Conservation (phyloP, 1,140 invertebrate species). For the Hypothenemus hampei region DNA sequence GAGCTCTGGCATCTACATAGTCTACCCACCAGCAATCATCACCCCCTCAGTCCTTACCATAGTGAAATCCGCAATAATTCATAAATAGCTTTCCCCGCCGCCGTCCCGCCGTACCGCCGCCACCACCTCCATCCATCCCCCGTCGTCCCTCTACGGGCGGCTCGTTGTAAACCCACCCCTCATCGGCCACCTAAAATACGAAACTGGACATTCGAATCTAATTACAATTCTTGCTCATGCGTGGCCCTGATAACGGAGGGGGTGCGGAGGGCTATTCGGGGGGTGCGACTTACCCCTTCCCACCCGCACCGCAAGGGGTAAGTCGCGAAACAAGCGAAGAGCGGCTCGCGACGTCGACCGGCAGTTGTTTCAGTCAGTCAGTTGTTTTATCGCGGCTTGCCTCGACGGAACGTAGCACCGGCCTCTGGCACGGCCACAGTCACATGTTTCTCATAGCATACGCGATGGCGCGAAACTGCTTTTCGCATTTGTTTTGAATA, state of each 20-base stretch:
- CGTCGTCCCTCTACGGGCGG: slow-evolving; percentile 19
- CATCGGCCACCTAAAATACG: slow-evolving; percentile 40
- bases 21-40: background rate
- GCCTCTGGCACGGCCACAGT: slow-evolving; percentile 1
- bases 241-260: slow-evolving; percentile 32
- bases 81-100: slow-evolving; percentile 11
- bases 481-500: slow-evolving; percentile 3
- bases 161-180: slow-evolving; percentile 26
- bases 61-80: slow-evolving; percentile 25
- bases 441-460: slow-evolving; percentile 18
- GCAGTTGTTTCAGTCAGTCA: slow-evolving; percentile 25
- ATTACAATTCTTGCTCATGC: slow-evolving; percentile 48
- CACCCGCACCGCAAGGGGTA: slow-evolving; percentile 24
- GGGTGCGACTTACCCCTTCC: slow-evolving; percentile 27
- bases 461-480: slow-evolving; percentile 20
- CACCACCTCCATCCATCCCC: slow-evolving; percentile 5
- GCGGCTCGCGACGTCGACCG: slow-evolving; percentile 24
- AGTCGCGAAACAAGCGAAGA: slow-evolving; percentile 26
- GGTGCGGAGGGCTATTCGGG: slow-evolving; percentile 4
- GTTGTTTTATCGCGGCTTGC: slow-evolving; percentile 23
- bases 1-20: background rate
- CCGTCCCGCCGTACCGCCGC: slow-evolving; percentile 13
- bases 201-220: slow-evolving; percentile 48
- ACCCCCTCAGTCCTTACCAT: slow-evolving; percentile 7
- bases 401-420: slow-evolving; percentile 17